Percentiles rank a stretch among this genome's conserved stretches.
Evolutionary conservation across 2,888 invertebrate species (phyloP).

Genomic region (Mesoligia furuncula): DNA sequence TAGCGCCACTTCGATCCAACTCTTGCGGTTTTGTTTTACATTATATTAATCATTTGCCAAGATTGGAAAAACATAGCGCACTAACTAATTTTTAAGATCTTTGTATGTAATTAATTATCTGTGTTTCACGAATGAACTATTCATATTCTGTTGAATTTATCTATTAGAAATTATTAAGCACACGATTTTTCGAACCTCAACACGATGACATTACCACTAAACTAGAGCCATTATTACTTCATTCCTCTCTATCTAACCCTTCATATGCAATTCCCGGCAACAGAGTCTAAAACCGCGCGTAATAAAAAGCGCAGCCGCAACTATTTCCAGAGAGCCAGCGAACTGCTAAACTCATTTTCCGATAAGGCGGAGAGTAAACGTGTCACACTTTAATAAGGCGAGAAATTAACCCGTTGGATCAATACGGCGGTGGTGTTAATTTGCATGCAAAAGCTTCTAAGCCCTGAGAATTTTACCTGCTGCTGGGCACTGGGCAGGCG

Average conservation of each 20-base stretch:
- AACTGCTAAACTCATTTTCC: slow-evolving; percentile 29
- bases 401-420: slow-evolving; percentile 66
- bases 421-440: slow-evolving; percentile 71
- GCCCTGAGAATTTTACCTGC: slow-evolving; percentile 71
- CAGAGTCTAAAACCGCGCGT: not conserved
- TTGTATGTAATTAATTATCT: not conserved
- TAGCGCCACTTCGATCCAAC: not conserved
- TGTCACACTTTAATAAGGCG: slow-evolving; percentile 59
- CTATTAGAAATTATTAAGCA: not conserved
- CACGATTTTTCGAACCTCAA: not conserved
- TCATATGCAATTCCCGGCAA: not conserved
- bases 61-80: not conserved
- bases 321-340: slow-evolving; percentile 1
- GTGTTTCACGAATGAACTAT: not conserved
- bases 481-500: slow-evolving; percentile 64
- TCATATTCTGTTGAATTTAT: not conserved
- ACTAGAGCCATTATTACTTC: not conserved
- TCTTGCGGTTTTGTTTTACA: not conserved
- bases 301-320: slow-evolving; percentile 14
- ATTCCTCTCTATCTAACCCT: not conserved
- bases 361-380: slow-evolving; percentile 35
- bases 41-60: not conserved
- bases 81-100: not conserved
- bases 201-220: not conserved
- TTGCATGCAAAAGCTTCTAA: slow-evolving; percentile 76